A percentile compares a stretch with the other conserved stretches of the same genome.
These are phyloP conservation scores for Neodon shergylaensis DNA, from an alignment of 2,113 vertebrate species.

Conservation along the genomic window DNA sequence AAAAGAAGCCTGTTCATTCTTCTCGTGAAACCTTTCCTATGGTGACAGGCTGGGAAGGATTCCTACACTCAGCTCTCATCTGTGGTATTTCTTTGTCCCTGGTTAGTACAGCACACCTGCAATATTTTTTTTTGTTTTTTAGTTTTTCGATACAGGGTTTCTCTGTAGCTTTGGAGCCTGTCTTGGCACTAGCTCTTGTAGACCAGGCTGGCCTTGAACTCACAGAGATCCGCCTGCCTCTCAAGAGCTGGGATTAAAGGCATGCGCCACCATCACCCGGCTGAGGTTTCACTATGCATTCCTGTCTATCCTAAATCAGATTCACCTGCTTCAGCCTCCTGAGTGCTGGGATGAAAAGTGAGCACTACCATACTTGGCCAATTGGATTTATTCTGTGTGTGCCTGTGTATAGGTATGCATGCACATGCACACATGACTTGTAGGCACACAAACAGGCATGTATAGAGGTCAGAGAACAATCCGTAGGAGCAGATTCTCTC, in stretches of 20 bases:
- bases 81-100: not conserved
- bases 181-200: too few relatives aligned
- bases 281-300: not conserved
- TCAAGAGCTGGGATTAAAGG: too few relatives aligned
- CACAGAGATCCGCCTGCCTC: too few relatives aligned
- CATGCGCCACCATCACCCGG: too few relatives aligned
- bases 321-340: not conserved
- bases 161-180: too few relatives aligned
- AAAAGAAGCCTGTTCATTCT: conserved; percentile 14
- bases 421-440: not conserved
- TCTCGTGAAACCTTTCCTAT: not conserved
- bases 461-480: not conserved
- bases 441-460: not conserved
- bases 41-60: not conserved
- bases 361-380: not conserved
- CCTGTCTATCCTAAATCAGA: not conserved
- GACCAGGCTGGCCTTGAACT: too few relatives aligned
- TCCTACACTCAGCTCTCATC: not conserved
- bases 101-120: not conserved
- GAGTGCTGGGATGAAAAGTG: not conserved
- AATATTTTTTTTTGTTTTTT: not conserved
- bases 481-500: not conserved
- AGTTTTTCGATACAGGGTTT: too few relatives aligned
- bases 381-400: not conserved
- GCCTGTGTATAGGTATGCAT: not conserved